Base-by-base conservation (phyloP, 2,888 invertebrate genomes). In the Caenorhabditis panamensis region DNA sequence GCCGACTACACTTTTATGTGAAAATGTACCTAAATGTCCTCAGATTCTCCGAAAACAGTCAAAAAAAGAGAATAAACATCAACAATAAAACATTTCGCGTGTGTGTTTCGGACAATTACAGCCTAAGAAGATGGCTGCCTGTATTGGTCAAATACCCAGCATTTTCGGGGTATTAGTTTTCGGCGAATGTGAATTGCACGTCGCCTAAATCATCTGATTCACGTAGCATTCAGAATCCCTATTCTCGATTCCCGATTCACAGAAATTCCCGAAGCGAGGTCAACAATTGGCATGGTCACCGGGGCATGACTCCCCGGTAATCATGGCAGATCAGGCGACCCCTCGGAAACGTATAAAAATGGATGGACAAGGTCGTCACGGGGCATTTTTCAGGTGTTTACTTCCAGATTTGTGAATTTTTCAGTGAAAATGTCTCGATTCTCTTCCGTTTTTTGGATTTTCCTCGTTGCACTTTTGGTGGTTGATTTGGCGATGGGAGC, bases 1-100 rank as follows among this genome's bases (percentile, higher is more conserved):
- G 85, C 84, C 49, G 89, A 89, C 54, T 89, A 69, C 59, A 59
- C 66, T n/a, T 75, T 75, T 58, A 66, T 67, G 16, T 75, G 53
- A 75, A 36, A n/a, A 13, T 49, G n/a, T n/a, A 49, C 53, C n/a
- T n/a, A 31, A 31, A 31, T n/a, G 62, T 63, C 69, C 41, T 44
- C n/a, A 18, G 24, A 18, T 22, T n/a, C n/a, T n/a, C n/a, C n/a
- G n/a, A n/a, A n/a, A n/a, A n/a, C n/a, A n/a, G n/a, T n/a, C n/a
- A n/a, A n/a, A n/a, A n/a, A n/a, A n/a, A n/a, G n/a, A n/a, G n/a
- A n/a, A n/a, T n/a, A n/a, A 26, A 63, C 56, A 41, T 5, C 3
- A 73, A 36, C 31, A 26, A 54, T 36, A 41, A 58, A 53, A 44
- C 56, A 16, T 22, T 22, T n/a, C 6, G 28, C 20, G 26, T 36